A percentile compares a stretch with the other conserved stretches of the same genome.
phyloP scores from a whole-genome alignment of 2,888 invertebrate genomes.

The Chloromyia formosa region DNA sequence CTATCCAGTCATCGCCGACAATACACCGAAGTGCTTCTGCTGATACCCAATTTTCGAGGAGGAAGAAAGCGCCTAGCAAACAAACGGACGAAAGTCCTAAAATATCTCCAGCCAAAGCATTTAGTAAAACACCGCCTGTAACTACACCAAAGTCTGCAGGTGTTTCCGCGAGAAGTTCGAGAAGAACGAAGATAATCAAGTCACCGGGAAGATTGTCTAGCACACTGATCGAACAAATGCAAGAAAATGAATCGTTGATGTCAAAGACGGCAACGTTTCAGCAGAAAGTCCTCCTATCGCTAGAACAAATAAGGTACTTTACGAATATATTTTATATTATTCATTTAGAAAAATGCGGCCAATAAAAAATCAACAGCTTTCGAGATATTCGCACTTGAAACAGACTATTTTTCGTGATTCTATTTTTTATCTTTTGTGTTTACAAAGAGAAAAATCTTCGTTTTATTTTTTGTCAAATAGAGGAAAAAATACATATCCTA shows the following conservation, averaged over 20 bases:
- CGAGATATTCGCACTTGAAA: too few species aligned
- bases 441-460: too few species aligned
- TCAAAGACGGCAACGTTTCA: conserved; percentile 58
- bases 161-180: background rate
- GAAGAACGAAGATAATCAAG: background rate
- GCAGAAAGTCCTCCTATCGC: conserved; percentile 56
- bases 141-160: background rate
- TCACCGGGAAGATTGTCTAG: background rate
- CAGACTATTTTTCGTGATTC: too few species aligned
- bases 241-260: background rate
- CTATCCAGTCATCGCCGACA: background rate
- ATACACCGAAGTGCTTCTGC: background rate
- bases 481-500: too few species aligned
- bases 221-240: background rate
- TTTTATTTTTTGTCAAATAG: too few species aligned
- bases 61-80: too few species aligned
- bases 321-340: background rate
- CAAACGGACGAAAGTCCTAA: background rate
- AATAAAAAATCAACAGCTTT: background rate
- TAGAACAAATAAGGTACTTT: conserved; percentile 56
- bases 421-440: too few species aligned
- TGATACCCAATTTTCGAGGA: background rate
- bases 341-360: background rate
- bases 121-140: background rate
- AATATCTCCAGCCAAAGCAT: too few species aligned